Evolutionary conservation across 2,888 invertebrate species (phyloP), one percentile per base, ranked within the genome.

Genomic region (Hypercompe scribonia): DNA sequence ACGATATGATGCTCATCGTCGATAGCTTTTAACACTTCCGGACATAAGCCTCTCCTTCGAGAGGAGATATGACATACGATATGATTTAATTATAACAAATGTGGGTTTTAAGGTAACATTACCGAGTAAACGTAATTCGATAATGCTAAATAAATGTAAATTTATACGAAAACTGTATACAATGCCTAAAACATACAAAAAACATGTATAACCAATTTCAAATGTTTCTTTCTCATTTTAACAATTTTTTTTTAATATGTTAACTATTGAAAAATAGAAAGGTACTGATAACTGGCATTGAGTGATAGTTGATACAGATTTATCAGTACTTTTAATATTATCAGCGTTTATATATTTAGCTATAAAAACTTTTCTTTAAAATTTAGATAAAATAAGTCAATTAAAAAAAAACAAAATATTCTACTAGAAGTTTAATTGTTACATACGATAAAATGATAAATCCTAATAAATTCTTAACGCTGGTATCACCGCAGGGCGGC

Each of bases 401-500:
- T 58, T 58, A 61, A 15, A 18, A 18, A 31, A 31, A 31, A 18
- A 5, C 3, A 61, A 0, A 15, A 8, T 24, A 31, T 18, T 15
- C 1, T 31, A 5, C 31, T 18, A 61, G 15, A 5, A 61, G 28
- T 39, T 15, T 7, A 34, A 4, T 36, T 68, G 2, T 15, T 31
- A 4, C 31, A 36, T 10, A 10, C 28, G 21, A 61, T 3, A 68
- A 69, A 63, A 15, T 18, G 24, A 42, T 66, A 68, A 78, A 66
- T 58, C 10, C 18, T 65, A 72, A 65, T 28, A 68, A 75, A 64
- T 65, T 21, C 28, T 33, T 76, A 54, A 39, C 36, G 71, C 84
- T 87, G 87, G 88, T 79, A 88, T 85, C 87, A 65, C 82, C 71
- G 7, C 21, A 65, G 72, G 82, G 79, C 84, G 80, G 74, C 77